Evolutionary conservation across 1,140 invertebrate genomes (phyloP).

Genomic region (Rhopalosiphum padi): DNA sequence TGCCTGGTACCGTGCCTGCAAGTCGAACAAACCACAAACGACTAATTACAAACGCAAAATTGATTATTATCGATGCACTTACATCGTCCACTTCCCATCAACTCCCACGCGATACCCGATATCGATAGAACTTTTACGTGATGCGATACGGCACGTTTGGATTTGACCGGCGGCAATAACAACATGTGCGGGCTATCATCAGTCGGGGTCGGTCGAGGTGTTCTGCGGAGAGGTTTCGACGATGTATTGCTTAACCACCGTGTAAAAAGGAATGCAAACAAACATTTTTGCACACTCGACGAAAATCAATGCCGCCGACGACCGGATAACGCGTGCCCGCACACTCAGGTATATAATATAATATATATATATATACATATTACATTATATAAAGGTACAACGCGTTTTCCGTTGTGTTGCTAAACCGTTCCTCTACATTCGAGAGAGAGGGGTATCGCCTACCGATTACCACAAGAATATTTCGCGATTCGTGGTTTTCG

Average conservation of each 20-base stretch:
- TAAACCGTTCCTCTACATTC: background rate
- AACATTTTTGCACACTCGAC: background rate
- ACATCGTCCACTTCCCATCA: background rate
- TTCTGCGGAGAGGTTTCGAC: background rate
- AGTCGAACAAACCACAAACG: background rate
- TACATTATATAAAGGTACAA: background rate
- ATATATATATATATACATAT: background rate
- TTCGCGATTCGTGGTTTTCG: background rate
- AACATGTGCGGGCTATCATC: background rate
- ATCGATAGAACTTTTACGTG: background rate
- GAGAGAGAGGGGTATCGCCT: background rate
- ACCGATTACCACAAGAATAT: background rate
- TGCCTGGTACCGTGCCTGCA: background rate
- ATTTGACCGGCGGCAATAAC: background rate
- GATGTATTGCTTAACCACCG: background rate
- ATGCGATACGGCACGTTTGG: background rate
- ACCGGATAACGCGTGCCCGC: background rate
- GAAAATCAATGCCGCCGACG: background rate
- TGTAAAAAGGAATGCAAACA: background rate
- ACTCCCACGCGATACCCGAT: background rate
- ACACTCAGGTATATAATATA: background rate
- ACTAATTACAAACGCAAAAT: background rate
- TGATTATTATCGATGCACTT: background rate
- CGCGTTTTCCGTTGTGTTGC: background rate
- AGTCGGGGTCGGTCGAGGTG: too few relatives aligned